These are phyloP conservation scores for Turritopsis rubra DNA, from an alignment of 30 jellyfish, hydroid and myxozoan genomes.

Conservation along the genomic window DNA sequence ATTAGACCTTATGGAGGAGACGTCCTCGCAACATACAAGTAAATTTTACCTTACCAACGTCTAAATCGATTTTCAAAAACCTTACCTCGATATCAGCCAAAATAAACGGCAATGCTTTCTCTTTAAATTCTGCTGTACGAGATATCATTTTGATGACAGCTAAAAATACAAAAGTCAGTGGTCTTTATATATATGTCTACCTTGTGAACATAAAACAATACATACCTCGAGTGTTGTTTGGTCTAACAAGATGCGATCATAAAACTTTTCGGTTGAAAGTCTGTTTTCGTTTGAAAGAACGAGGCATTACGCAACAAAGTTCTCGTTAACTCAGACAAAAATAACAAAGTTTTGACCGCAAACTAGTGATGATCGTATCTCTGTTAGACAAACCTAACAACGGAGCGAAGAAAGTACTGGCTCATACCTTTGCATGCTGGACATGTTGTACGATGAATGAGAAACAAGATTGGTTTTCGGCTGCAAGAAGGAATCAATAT, in stretches of 20 bases:
- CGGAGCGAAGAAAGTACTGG: not conserved
- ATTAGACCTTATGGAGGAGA: too few species aligned
- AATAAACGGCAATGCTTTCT: conserved; percentile 37
- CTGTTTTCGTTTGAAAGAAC: too few species aligned
- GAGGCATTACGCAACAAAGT: too few species aligned
- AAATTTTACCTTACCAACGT: not conserved
- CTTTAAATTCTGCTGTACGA: conserved; percentile 71
- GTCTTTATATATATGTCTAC: not conserved
- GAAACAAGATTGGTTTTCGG: conserved; percentile 66
- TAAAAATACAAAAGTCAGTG: conserved; percentile 8
- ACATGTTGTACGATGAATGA: conserved; percentile 86
- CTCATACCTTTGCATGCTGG: conserved; percentile 91
- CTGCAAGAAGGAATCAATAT: conserved; percentile 40
- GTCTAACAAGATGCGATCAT: too few species aligned
- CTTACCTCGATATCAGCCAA: conserved; percentile 88
- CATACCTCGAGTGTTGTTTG: not conserved
- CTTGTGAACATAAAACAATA: not conserved
- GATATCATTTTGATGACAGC: conserved; percentile 83
- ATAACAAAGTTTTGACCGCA: too few species aligned
- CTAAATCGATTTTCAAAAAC: not conserved
- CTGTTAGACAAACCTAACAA: too few species aligned
- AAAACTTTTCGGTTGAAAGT: too few species aligned
- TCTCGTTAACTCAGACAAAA: too few species aligned
- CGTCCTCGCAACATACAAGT: not conserved
- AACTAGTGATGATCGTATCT: too few species aligned